Evolutionary conservation across 2,888 invertebrate species (phyloP).

Genomic region (Cephus pygmeus): DNA sequence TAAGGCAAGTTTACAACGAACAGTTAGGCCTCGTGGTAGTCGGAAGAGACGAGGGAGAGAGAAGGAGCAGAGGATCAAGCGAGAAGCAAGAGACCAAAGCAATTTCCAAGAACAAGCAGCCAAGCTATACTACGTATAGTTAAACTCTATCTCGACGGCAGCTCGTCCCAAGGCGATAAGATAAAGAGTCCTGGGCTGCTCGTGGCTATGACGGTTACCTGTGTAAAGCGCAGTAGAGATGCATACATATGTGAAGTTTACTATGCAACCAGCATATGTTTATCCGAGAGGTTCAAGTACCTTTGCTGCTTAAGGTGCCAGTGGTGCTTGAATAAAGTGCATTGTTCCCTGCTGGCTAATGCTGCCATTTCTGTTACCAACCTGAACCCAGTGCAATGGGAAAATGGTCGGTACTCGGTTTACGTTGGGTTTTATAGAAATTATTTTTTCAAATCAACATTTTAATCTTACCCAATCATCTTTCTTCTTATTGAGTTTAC

Average conservation of each 20-base stretch:
- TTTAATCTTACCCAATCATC: not conserved
- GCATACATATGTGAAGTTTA: not conserved
- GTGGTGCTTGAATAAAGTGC: slow-evolving; percentile 7
- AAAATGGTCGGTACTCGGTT: not conserved
- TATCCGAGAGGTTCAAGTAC: slow-evolving; percentile 2
- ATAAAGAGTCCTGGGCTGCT: slow-evolving; percentile 30
- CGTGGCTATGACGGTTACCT: not conserved
- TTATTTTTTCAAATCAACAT: not conserved
- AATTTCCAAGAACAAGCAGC: slow-evolving; percentile 41
- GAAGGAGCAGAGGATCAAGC: not conserved
- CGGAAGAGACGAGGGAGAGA: not conserved
- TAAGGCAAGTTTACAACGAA: not conserved
- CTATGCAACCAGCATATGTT: not conserved
- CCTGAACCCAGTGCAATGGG: not conserved
- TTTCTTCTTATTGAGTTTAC: not conserved
- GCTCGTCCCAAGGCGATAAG: slow-evolving; percentile 40
- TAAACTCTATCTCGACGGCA: slow-evolving; percentile 9
- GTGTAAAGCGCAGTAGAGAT: not conserved
- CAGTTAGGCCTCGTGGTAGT: not conserved
- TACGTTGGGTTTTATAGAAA: not conserved
- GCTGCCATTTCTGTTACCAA: not conserved
- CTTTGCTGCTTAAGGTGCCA: slow-evolving; percentile 1
- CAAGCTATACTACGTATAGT: not conserved
- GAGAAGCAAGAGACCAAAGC: slow-evolving; percentile 23
- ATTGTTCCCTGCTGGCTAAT: not conserved